Evolutionary conservation across 35 echinoderm and acorn worm species (phyloP).

Genomic region (Apostichopus californicus): DNA sequence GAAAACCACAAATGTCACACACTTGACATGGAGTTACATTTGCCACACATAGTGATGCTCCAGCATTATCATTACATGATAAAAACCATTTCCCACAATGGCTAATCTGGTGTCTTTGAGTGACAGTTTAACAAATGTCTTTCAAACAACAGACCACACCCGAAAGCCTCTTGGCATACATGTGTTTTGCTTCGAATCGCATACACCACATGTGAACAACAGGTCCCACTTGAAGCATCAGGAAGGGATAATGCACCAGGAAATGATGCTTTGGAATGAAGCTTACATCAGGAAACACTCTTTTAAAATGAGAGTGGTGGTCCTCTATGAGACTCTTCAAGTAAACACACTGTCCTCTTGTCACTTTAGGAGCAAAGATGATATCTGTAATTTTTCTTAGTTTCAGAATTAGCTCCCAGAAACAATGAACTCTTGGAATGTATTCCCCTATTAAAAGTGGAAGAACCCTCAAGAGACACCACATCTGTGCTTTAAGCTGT

Average conservation of each 20-base stretch:
- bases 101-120: constrained; percentile 5
- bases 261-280: constrained; percentile 37
- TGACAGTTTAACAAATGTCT: constrained; percentile 27
- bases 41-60: too few relatives aligned
- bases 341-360: neutral
- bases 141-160: constrained; percentile 47
- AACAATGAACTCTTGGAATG: too few relatives aligned
- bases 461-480: too few relatives aligned
- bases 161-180: neutral
- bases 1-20: neutral
- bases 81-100: constrained; percentile 12
- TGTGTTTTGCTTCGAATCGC: constrained; percentile 12
- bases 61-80: neutral
- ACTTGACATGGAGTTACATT: neutral
- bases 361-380: neutral
- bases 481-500: too few relatives aligned
- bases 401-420: too few relatives aligned
- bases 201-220: constrained; percentile 26
- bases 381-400: constrained; percentile 10
- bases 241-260: neutral
- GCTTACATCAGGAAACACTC: neutral
- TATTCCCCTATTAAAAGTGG: too few relatives aligned
- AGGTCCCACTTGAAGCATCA: neutral
- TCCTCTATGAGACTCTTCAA: constrained; percentile 4
- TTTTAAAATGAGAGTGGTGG: neutral